Evolutionary conservation across 2,113 vertebrate species (phyloP), one percentile per base, ranked within the genome.

Genomic region (Eurystomus gularis): DNA sequence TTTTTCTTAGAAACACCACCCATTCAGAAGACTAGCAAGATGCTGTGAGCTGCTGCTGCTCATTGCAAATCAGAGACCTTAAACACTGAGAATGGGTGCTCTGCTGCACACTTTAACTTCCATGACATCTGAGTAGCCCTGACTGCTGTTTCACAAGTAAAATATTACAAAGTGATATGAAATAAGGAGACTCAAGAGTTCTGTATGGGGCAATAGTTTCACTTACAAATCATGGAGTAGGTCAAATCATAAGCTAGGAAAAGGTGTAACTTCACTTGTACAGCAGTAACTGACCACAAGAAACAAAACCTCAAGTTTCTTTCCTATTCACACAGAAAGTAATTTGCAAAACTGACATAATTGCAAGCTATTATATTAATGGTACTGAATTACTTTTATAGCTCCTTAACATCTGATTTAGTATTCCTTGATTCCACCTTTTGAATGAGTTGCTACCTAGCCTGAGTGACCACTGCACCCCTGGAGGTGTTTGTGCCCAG

Each of bases 11-110:
- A 70, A 90, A 86, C 37, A 33, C 13, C 24, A 77, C 51, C 58
- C 7, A 0, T 73, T 54, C 42, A 46, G 57, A 39, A 21, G 62
- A 69, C 91, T 29, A n/a, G 49, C 2, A 8, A 77, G 19, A 48
- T 13, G 25, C 25, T 46, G 29, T 6, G 21, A 91, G 72, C 6
- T 9, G 29, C 3, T 75, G 58, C 1, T 66, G 39, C 3, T 18
- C 15, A 16, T 11, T 52, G 29, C 33, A 24, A n/a, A 25, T 57
- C 69, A 58, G 57, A 81, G 55, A 39, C 78, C 35, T 86, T 31
- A 25, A 93, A 81, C 11, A 18, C 3, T 0, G 0, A 62, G 82
- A 82, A 87, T 0, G 2, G 52, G 52, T 6, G 7, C 40, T 75
- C 46, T 21, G 7, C 48, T 79, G 33, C 70, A 2, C 14, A 2